These are phyloP conservation scores for Zeugodacus cucurbitae DNA, from an alignment of 1,140 invertebrate genomes.

Conservation along the genomic window DNA sequence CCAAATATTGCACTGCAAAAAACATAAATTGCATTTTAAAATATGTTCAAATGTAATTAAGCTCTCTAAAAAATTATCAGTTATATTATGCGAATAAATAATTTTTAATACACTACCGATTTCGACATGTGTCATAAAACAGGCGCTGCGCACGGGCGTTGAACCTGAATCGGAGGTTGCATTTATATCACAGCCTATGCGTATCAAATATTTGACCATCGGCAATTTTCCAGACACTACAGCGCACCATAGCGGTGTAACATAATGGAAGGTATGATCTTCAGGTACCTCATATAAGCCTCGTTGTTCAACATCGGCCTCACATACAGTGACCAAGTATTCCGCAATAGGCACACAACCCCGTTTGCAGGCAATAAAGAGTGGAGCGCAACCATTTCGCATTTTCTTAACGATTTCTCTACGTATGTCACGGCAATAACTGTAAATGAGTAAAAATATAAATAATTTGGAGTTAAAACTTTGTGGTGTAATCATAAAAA, in stretches of 20 bases:
- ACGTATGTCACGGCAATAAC: constrained; percentile 55
- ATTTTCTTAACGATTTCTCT: constrained; percentile 60
- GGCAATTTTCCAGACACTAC: constrained; percentile 86
- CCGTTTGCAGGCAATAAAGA: constrained; percentile 87
- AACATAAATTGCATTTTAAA: neutral
- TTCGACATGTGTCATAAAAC: constrained; percentile 92
- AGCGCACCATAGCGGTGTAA: constrained; percentile 93
- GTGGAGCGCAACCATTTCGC: constrained; percentile 82
- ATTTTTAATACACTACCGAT: constrained; percentile 67
- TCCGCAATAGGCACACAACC: constrained; percentile 90
- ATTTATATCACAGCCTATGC: constrained; percentile 85
- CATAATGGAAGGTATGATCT: constrained; percentile 80
- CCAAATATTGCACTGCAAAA: constrained; percentile 77
- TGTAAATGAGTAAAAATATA: constrained; percentile 40
- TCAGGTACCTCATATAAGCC: constrained; percentile 81
- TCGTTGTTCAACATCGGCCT: constrained; percentile 85
- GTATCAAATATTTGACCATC: constrained; percentile 82
- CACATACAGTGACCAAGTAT: constrained; percentile 84
- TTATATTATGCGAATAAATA: no score
- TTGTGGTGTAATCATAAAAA: no score
- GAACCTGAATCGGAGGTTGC: constrained; percentile 89
- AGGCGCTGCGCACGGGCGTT: constrained; percentile 85
- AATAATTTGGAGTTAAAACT: neutral
- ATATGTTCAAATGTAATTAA: no score
- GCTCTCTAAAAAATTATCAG: no score